phyloP scores from a whole-genome alignment of 1,140 invertebrate species.

The Octopus bimaculoides region DNA sequence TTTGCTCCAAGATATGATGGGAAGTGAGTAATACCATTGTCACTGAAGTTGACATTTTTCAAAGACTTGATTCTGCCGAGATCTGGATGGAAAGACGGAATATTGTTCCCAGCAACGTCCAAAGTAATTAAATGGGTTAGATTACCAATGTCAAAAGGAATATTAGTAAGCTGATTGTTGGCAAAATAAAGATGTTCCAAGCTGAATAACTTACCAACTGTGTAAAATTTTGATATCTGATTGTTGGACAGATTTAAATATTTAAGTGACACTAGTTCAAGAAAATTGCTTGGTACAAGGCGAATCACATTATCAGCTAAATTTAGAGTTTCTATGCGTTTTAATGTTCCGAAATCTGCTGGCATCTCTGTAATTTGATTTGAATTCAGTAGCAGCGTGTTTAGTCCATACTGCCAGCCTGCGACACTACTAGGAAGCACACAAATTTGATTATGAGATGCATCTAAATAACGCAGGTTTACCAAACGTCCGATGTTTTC shows the following conservation, averaged over 20 bases:
- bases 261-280: not conserved
- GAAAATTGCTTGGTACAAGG: not conserved
- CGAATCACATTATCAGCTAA: not conserved
- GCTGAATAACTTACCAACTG: constrained; percentile 33
- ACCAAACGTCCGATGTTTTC: not conserved
- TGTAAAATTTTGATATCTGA: not conserved
- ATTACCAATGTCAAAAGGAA: constrained; percentile 41
- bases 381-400: not conserved
- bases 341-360: not conserved
- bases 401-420: constrained; percentile 3
- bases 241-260: not conserved
- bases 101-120: constrained; percentile 41
- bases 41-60: constrained; percentile 14
- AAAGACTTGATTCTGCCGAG: constrained; percentile 26
- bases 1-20: constrained; percentile 40
- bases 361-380: not conserved
- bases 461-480: not conserved
- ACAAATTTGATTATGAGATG: not conserved
- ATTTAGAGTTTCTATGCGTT: not conserved
- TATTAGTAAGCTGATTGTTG: constrained; percentile 37
- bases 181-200: constrained; percentile 36
- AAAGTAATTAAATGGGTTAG: constrained; percentile 37
- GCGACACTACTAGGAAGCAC: not conserved
- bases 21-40: constrained; percentile 22
- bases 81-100: constrained; percentile 39